Conservation (phyloP, 1,140 invertebrate species). For the Drosophila kurseongensis region DNA sequence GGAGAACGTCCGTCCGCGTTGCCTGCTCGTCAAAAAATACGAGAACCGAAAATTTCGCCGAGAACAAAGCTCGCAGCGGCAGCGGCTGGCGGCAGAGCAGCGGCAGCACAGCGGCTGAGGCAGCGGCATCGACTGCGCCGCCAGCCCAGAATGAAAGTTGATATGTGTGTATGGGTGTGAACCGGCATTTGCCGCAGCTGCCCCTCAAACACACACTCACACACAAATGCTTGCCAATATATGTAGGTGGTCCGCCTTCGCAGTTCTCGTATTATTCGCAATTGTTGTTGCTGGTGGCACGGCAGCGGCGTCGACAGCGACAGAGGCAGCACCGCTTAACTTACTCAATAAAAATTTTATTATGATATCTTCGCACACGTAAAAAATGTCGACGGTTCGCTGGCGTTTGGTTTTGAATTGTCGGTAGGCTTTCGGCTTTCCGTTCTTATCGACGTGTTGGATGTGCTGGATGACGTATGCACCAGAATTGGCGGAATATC, state of each 20-base stretch:
- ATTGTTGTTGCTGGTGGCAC: constrained; percentile 42
- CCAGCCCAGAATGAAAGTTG: constrained; percentile 40
- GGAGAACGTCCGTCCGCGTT: constrained; percentile 45
- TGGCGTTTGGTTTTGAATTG: constrained; percentile 37
- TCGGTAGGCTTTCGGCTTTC: constrained; percentile 19
- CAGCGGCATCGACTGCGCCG: constrained; percentile 34
- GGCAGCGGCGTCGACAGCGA: constrained; percentile 2
- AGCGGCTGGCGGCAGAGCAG: constrained; percentile 6
- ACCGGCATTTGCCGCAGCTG: constrained; percentile 69
- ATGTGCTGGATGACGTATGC: constrained; percentile 20
- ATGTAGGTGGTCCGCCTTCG: constrained; percentile 33
- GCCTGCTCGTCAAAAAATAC: constrained; percentile 74
- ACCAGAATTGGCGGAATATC: constrained; percentile 3
- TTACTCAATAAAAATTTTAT: constrained; percentile 84
- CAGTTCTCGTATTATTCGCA: constrained; percentile 55
- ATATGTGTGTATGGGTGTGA: constrained; percentile 30
- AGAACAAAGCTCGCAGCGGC: constrained; percentile 60
- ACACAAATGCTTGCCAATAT: background rate
- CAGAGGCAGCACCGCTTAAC: constrained; percentile 53
- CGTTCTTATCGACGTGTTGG: constrained; percentile 45
- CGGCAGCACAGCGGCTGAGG: constrained; percentile 8
- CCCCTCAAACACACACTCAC: constrained; percentile 19
- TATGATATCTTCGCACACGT: constrained; percentile 77
- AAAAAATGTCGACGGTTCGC: constrained; percentile 29
- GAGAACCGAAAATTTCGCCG: constrained; percentile 61